Base-by-base conservation (phyloP, 2,888 invertebrate species). In the Torymus auratus region DNA sequence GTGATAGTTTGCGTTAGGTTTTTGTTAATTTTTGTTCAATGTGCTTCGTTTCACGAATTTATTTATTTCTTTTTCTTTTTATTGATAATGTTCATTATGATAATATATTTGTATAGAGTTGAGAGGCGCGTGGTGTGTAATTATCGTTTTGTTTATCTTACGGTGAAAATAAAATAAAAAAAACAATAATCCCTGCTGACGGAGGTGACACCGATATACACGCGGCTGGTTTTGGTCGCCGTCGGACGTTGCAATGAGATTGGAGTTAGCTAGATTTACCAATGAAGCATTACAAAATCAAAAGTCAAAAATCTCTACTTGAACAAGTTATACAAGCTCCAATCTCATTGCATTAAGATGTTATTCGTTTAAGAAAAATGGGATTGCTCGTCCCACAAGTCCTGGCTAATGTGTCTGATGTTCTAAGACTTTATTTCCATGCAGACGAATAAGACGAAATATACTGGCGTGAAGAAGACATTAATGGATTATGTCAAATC, bases 1-100 rank as follows among this genome's bases (percentile, higher is more conserved):
- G 86, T 85, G 84, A 86, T 86, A 84, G 83, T 53, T 86, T 85
- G 80, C 85, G 86, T 87, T 87, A 88, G 85, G 83, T 83, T 70
- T 67, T 82, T n/a, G n/a, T n/a, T n/a, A n/a, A n/a, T n/a, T 67
- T 14, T 65, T 65, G 53, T 80, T 83, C 80, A 52, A 64, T 78
- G 61, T 50, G 17, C 13, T 68, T 67, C 67, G 53, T 58, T 60
- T 64, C 78, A 71, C 81, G 77, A 71, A 58, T 80, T 73, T 20
- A 41, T 41, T 53, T 67, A 62, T 73, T 83, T 79, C 55, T 60
- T 28, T 41, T 41, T 41, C 1, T 41, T 41, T 5, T 41, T 10
- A 41, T 41, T 41, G 41, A 41, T 28, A 28, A 28, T 41, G 41
- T 41, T 41, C 41, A 41, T 41, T 41, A 41, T 41, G 41, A 41